Evolutionary conservation across 2,797 vertebrate species (phyloP).

Genomic region (Cossypha niveicapilla): DNA sequence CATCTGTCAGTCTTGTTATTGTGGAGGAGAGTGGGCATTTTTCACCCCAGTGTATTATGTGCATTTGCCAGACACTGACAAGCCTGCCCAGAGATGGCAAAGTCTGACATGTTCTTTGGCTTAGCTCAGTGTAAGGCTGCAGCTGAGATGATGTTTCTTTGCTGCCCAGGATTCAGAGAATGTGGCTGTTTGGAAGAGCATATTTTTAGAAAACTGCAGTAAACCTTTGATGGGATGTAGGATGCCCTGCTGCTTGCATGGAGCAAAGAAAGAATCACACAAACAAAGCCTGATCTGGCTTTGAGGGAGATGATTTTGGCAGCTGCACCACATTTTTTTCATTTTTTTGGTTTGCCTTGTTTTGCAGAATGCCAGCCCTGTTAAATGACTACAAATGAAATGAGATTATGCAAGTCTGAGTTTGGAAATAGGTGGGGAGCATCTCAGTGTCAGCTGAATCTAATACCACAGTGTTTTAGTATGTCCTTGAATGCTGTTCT

Average conservation of each 20-base stretch:
- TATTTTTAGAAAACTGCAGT: not conserved
- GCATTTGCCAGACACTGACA: not conserved
- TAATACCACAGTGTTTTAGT: not conserved
- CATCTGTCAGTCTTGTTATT: not conserved
- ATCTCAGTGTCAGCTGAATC: not conserved
- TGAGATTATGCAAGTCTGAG: not conserved
- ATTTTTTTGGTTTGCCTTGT: not conserved
- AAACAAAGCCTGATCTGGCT: not conserved
- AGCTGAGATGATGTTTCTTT: not conserved
- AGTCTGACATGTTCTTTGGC: not conserved
- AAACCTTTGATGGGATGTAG: not conserved
- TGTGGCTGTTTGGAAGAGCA: not conserved
- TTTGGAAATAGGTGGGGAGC: not conserved
- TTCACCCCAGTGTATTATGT: accelerated
- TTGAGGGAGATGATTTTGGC: not conserved
- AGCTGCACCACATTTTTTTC: not conserved
- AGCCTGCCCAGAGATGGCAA: not conserved
- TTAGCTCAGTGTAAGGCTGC: not conserved
- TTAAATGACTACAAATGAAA: not conserved
- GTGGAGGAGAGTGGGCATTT: not conserved
- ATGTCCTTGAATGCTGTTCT: not conserved
- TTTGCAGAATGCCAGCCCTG: not conserved
- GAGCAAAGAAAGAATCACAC: not conserved
- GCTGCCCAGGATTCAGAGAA: not conserved
- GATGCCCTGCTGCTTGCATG: not conserved